Evolutionary conservation across 2,113 vertebrate genomes (phyloP).

Genomic region (Serilophus lunatus): DNA sequence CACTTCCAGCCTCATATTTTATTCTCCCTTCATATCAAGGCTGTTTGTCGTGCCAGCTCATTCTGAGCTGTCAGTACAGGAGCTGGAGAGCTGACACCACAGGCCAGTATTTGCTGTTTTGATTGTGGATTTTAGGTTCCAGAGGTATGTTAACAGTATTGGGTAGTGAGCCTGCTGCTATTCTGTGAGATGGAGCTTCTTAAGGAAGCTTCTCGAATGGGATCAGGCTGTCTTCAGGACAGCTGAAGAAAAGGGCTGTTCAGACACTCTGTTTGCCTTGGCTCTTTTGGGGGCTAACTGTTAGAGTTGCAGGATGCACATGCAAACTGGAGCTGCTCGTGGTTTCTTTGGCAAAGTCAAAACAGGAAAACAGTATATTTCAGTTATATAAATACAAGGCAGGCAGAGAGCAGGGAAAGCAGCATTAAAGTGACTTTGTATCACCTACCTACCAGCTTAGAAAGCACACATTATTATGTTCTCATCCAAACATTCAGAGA

Average conservation of each 20-base stretch:
- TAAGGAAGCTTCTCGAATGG: not conserved
- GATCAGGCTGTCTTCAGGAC: not conserved
- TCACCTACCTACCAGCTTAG: not conserved
- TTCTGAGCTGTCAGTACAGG: not conserved
- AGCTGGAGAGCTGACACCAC: conserved; percentile 25
- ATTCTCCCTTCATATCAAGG: conserved; percentile 35
- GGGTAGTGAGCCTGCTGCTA: not conserved
- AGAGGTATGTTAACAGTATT: not conserved
- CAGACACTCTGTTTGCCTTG: not conserved
- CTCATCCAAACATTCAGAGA: not conserved
- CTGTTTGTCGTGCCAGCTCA: conserved; percentile 9
- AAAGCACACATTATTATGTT: not conserved
- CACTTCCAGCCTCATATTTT: conserved; percentile 31
- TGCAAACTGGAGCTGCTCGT: not conserved
- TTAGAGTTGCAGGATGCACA: not conserved
- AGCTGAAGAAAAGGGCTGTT: not conserved
- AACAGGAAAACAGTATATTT: not conserved
- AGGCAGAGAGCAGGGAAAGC: not conserved
- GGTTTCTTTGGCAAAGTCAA: not conserved
- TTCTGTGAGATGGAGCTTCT: not conserved
- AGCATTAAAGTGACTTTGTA: not conserved
- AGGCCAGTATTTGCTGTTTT: not conserved
- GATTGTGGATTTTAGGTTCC: not conserved
- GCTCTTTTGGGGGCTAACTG: not conserved
- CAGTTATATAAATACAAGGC: not conserved